Evolutionary conservation across 2,797 vertebrate species (phyloP).

Genomic region (Emydoidea blandingii): DNA sequence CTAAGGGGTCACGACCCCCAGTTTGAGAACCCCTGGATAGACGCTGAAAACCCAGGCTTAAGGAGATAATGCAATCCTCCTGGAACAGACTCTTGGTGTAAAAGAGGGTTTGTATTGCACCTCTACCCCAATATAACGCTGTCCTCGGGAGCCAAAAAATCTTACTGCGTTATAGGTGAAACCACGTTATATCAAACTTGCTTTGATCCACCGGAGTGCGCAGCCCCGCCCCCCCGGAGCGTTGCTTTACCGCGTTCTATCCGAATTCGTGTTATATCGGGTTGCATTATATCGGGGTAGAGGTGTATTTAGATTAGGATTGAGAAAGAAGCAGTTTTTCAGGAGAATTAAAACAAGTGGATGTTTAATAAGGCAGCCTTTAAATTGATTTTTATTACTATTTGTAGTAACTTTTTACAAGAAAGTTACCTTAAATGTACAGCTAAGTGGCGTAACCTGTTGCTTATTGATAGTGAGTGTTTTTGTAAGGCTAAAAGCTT

Average conservation of each 20-base stretch:
- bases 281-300: too few species aligned
- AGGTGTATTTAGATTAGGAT: conserved; percentile 20
- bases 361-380: not conserved
- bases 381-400: conserved; percentile 20
- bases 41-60: not conserved
- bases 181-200: too few species aligned
- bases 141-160: too few species aligned
- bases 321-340: not conserved
- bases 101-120: conserved; percentile 23
- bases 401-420: conserved; percentile 12
- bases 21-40: not conserved
- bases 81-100: not conserved
- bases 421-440: not conserved
- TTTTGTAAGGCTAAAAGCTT: not conserved
- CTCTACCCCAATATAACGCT: too few species aligned
- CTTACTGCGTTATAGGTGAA: too few species aligned
- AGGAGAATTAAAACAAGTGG: conserved; percentile 9
- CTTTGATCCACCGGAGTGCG: too few species aligned
- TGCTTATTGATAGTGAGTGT: not conserved
- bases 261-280: too few species aligned
- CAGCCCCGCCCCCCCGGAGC: too few species aligned
- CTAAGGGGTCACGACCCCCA: too few species aligned
- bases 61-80: not conserved
- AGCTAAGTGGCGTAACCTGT: not conserved
- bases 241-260: too few species aligned